A percentile compares a stretch with the other conserved stretches of the same genome.
Evolutionary conservation across 2,797 vertebrate species (phyloP).

Genomic region (Gouania willdenowi): DNA sequence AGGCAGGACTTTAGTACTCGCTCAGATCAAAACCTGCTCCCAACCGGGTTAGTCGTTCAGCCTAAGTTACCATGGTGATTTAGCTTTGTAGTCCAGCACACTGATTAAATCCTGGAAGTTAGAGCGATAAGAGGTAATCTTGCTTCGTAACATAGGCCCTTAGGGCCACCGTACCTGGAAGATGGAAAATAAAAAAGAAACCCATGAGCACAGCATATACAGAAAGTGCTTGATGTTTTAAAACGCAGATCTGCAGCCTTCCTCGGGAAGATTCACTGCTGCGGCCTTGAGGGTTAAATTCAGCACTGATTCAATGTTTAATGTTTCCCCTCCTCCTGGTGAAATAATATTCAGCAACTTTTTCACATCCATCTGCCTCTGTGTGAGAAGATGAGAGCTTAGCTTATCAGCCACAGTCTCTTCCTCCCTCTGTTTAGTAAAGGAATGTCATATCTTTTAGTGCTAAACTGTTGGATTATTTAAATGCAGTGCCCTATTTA

Average conservation of each 20-base stretch:
- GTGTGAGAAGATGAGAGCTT: slow-evolving; percentile 9
- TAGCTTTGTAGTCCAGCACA: too few relatives aligned
- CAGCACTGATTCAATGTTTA: slow-evolving; percentile 37
- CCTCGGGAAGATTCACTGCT: slow-evolving; percentile 32
- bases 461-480: slow-evolving; percentile 34
- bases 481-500: slow-evolving; percentile 12
- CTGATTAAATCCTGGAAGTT: too few relatives aligned
- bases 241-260: neutral
- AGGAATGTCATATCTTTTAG: neutral
- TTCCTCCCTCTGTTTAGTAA: slow-evolving; percentile 7
- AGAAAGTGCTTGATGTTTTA: slow-evolving; percentile 20
- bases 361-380: slow-evolving; percentile 41
- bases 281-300: slow-evolving; percentile 27
- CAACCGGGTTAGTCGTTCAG: too few relatives aligned
- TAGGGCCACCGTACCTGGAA: too few relatives aligned
- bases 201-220: too few relatives aligned
- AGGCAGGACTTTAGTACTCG: too few relatives aligned
- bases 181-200: too few relatives aligned
- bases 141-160: too few relatives aligned
- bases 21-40: too few relatives aligned
- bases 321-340: slow-evolving; percentile 28
- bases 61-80: too few relatives aligned
- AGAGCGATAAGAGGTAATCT: too few relatives aligned
- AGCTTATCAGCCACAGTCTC: slow-evolving; percentile 10
- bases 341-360: slow-evolving; percentile 49